Evolutionary conservation across 2,113 vertebrate genomes (phyloP).

Genomic region (Solea senegalensis): DNA sequence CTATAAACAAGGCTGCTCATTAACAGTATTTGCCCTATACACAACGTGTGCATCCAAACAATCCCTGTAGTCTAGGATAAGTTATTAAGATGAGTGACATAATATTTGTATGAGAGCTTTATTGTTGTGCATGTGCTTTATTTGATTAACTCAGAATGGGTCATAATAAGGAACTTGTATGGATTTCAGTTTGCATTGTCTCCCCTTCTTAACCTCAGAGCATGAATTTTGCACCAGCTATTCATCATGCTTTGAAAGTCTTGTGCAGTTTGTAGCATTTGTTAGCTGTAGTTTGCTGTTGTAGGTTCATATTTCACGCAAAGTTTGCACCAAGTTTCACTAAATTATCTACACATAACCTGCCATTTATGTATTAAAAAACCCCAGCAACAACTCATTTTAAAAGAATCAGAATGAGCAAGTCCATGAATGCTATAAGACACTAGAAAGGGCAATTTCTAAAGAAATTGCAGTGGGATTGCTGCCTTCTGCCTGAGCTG

Average conservation of each 20-base stretch:
- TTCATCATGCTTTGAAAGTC: constrained; percentile 23
- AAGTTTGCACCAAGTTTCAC: not conserved
- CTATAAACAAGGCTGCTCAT: constrained; percentile 11
- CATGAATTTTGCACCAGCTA: constrained; percentile 32
- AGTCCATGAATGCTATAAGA: too few species aligned
- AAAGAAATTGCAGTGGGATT: too few species aligned
- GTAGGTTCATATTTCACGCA: not conserved
- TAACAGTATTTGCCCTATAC: constrained; percentile 25
- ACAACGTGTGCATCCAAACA: constrained; percentile 13
- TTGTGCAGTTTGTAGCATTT: constrained; percentile 1
- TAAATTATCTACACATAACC: not conserved
- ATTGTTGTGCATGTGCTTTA: constrained; percentile 65
- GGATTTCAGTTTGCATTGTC: constrained; percentile 6
- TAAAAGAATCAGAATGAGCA: too few species aligned
- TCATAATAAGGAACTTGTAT: constrained; percentile 2
- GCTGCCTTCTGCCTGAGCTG: too few species aligned
- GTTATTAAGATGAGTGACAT: constrained; percentile 6
- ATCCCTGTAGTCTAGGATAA: constrained; percentile 10
- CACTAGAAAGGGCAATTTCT: too few species aligned
- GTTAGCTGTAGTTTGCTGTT: not conserved
- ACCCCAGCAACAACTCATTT: too few species aligned
- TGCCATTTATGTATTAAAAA: not conserved
- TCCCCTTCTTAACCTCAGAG: constrained; percentile 2
- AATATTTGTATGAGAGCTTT: constrained; percentile 43
- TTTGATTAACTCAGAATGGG: constrained; percentile 15